phyloP scores from a whole-genome alignment of 2,888 invertebrate genomes.

The Serripes groenlandicus region DNA sequence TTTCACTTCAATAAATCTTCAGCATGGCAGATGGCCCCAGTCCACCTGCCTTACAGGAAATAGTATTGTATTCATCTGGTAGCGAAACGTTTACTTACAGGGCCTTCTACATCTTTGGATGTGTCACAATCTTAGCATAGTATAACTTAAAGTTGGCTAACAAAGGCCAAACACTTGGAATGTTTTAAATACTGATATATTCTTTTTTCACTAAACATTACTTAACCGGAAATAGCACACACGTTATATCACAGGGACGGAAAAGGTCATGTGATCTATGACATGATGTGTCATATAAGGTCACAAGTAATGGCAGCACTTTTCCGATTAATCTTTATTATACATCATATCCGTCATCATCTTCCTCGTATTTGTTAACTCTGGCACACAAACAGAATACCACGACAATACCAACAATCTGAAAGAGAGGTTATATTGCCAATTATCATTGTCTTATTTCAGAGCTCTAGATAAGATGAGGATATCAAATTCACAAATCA shows the following conservation, averaged over 20 bases:
- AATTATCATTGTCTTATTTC: no score
- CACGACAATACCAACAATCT: conserved; percentile 80
- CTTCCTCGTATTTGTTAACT: conserved; percentile 70
- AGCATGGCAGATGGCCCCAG: no score
- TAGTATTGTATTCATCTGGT: no score
- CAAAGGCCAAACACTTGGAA: no score
- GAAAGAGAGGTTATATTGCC: no score
- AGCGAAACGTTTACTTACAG: no score
- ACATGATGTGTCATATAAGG: conserved; percentile 17
- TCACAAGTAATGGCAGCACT: neutral
- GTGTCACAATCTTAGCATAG: no score
- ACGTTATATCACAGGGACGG: conserved; percentile 39
- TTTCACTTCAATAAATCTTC: no score
- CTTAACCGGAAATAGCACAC: conserved; percentile 11
- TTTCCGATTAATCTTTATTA: conserved; percentile 11
- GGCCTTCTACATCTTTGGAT: no score
- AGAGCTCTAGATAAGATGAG: neutral
- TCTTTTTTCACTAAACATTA: neutral
- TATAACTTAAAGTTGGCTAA: no score
- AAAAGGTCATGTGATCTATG: conserved; percentile 15
- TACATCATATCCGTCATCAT: conserved; percentile 74
- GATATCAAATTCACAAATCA: neutral
- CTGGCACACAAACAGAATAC: conserved; percentile 80
- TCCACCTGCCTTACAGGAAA: no score
- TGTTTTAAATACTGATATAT: conserved; percentile 21